Percentiles rank a stretch among this genome's conserved stretches.
Evolutionary conservation across 2,113 vertebrate species (phyloP).

Genomic region (Ramphastos sulfuratus): DNA sequence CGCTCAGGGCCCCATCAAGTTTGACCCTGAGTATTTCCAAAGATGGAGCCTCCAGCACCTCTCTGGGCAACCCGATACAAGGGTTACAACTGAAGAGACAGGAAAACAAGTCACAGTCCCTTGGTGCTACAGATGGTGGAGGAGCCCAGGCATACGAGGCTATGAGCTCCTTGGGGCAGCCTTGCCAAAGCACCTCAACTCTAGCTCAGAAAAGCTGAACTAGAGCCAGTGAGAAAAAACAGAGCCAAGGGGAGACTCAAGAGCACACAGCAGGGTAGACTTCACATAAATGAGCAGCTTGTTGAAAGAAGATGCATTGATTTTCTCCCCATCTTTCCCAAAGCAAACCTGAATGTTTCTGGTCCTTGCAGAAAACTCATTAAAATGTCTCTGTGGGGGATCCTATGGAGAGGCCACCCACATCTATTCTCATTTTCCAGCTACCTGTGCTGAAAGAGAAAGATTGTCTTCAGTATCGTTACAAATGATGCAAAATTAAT

Average conservation of each 20-base stretch:
- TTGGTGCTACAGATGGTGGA: neutral
- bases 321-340: neutral
- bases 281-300: neutral
- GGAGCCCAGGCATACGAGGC: neutral
- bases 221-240: neutral
- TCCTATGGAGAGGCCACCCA: neutral
- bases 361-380: neutral
- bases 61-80: neutral
- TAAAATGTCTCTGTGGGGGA: neutral
- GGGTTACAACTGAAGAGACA: fast-evolving
- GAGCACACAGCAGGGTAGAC: fast-evolving
- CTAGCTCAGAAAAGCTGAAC: neutral
- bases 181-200: fast-evolving
- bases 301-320: neutral
- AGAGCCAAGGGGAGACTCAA: neutral
- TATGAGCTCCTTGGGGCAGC: neutral
- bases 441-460: neutral
- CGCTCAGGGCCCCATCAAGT: too few species aligned
- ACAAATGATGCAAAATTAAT: too few species aligned
- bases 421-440: neutral
- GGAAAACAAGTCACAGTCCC: neutral
- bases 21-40: too few species aligned
- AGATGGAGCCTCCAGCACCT: too few species aligned
- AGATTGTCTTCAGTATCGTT: neutral
- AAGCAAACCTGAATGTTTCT: neutral